Evolutionary conservation across 2,797 vertebrate genomes (phyloP), one percentile per base, ranked within the genome.

Genomic region (Spea hammondii): DNA sequence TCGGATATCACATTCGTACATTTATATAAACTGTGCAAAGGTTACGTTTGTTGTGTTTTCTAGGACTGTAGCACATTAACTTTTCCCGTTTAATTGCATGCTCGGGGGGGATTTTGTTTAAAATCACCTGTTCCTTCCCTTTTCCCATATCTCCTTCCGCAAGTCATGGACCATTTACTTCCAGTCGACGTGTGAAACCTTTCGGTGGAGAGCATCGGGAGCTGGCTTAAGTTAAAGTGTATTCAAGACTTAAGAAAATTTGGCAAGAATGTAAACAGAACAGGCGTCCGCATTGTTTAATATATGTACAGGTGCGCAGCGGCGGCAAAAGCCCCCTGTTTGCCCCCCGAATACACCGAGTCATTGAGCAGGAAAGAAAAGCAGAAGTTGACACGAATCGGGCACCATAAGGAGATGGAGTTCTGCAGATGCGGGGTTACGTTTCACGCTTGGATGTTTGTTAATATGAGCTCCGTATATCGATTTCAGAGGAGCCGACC

Each of bases 381-480:
- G 82, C 83, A 90, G 84, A 85, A 0, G 72, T 83, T 84, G 83
- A 74, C 85, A 86, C 48, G 84, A 73, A 79, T 86, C 4, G 60
- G 83, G 84, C 74, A 75, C 83, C 45, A n/a, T 57, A 73, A 76
- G 8, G 77, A 84, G 51, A 64, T 46, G 80, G 65, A 60, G 83
- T 69, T 10, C 81, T 48, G 5, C 86, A 90, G 90, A 89, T 86
- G 88, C 77, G 32, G 81, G 88, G 88, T 92, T 91, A 87, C 86
- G 74, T 94, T 91, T 94, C 92, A 92, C 47, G 79, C 85, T 89
- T 81, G 6, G 44, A 76, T 60, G 84, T 86, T 86, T 2, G 65
- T 76, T 69, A 86, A 78, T 86, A 88, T 89, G 89, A 84, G 70
- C 73, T 48, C 67, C 60, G 47, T 17, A 70, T 84, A 84, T 86